Conservation (phyloP, 2,888 invertebrate species). For the Platycnemis pennipes region DNA sequence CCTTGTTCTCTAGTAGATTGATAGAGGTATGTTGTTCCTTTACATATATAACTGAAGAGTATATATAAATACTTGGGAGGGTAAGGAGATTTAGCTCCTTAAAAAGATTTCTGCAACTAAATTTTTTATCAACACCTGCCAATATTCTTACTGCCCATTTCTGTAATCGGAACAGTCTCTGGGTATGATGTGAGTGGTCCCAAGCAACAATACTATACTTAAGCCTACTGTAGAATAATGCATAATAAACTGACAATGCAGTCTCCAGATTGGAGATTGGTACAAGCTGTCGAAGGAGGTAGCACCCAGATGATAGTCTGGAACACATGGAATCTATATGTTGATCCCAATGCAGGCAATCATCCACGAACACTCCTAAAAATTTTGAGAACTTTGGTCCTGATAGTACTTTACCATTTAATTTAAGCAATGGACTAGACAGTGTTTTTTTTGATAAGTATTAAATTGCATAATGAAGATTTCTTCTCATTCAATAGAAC, state of each 20-base stretch:
- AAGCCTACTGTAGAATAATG: not conserved
- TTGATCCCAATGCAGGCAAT: too few species aligned
- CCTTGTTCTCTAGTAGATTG: too few species aligned
- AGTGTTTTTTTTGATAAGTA: not conserved
- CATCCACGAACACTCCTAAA: not conserved
- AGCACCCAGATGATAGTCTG: too few species aligned
- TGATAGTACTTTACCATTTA: not conserved
- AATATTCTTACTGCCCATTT: not conserved
- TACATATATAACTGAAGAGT: too few species aligned
- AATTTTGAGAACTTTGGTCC: not conserved
- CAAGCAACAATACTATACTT: slow-evolving; percentile 6
- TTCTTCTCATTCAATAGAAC: not conserved
- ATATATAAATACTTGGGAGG: too few species aligned
- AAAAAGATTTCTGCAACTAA: not conserved
- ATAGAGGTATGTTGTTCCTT: too few species aligned
- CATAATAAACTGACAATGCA: slow-evolving; percentile 9
- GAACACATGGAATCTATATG: too few species aligned
- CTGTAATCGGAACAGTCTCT: not conserved
- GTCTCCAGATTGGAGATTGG: not conserved
- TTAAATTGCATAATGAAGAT: not conserved
- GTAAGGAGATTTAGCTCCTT: too few species aligned
- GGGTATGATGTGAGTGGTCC: not conserved
- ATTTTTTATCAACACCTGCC: not conserved
- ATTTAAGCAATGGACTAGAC: not conserved
- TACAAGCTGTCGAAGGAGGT: not conserved